Evolutionary conservation across 2,797 vertebrate genomes (phyloP).

Genomic region (Apodemus agrarius): DNA sequence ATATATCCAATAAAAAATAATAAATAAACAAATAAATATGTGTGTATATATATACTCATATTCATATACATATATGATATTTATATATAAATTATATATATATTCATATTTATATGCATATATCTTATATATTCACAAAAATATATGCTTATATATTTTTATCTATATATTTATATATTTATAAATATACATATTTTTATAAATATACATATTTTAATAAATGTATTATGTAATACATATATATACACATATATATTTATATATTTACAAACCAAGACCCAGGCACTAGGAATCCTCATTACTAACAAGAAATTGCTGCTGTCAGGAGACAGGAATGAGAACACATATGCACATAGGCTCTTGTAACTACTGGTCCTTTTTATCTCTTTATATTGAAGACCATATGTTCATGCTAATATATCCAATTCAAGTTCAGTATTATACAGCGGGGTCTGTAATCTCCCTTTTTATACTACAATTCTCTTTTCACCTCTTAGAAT

Average conservation of each 20-base stretch:
- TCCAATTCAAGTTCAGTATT: neutral
- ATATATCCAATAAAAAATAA: too few species aligned
- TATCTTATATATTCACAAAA: too few species aligned
- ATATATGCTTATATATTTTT: too few species aligned
- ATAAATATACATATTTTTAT: neutral
- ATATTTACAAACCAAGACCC: neutral
- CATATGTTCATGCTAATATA: neutral
- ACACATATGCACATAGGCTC: neutral
- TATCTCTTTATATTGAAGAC: neutral
- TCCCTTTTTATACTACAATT: neutral
- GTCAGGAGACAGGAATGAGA: neutral
- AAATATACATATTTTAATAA: neutral
- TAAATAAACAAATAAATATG: too few species aligned
- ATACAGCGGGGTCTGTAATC: neutral
- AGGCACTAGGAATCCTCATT: neutral
- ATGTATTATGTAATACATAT: too few species aligned
- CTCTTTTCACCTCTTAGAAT: neutral
- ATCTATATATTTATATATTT: too few species aligned
- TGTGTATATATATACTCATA: too few species aligned
- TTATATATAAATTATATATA: too few species aligned
- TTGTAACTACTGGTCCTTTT: neutral
- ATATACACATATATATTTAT: too few species aligned
- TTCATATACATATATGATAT: too few species aligned
- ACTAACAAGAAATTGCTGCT: neutral
- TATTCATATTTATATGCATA: too few species aligned